Conservation (phyloP, 1,140 invertebrate genomes). For the Metaphire vulgaris region DNA sequence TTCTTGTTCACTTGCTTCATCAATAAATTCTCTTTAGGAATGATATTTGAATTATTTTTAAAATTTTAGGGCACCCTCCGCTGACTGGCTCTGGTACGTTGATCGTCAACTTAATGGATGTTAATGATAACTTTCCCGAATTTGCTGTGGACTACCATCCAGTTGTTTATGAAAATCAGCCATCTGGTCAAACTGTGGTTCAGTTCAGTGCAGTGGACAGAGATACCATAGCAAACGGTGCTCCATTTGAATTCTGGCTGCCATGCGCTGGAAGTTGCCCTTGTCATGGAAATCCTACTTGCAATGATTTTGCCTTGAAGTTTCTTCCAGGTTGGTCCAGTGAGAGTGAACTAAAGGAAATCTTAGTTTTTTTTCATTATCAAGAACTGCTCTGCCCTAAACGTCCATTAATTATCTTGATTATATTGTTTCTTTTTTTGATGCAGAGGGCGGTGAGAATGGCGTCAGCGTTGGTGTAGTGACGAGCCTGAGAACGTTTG, state of each 20-base stretch:
- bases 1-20: too few species aligned
- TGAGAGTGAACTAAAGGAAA: too few species aligned
- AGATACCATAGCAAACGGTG: constrained; percentile 63
- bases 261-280: constrained; percentile 24
- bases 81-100: constrained; percentile 91
- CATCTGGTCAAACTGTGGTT: constrained; percentile 72
- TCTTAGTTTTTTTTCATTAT: neutral
- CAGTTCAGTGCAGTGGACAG: constrained; percentile 55
- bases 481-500: constrained; percentile 74
- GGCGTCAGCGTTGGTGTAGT: constrained; percentile 83
- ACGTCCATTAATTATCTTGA: neutral
- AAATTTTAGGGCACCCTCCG: constrained; percentile 59
- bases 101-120: constrained; percentile 88
- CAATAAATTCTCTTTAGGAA: too few species aligned
- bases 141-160: constrained; percentile 80
- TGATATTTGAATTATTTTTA: neutral
- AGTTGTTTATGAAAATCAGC: constrained; percentile 78
- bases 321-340: constrained; percentile 29
- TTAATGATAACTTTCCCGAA: constrained; percentile 85
- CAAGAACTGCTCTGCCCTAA: neutral
- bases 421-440: neutral
- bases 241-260: constrained; percentile 67
- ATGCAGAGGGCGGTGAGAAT: constrained; percentile 46
- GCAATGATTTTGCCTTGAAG: constrained; percentile 25
- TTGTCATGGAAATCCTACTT: constrained; percentile 24